Percentiles rank a stretch among this genome's conserved stretches.
Conservation (phyloP, 2,888 invertebrate species). For the Meliscaeva auricollis region DNA sequence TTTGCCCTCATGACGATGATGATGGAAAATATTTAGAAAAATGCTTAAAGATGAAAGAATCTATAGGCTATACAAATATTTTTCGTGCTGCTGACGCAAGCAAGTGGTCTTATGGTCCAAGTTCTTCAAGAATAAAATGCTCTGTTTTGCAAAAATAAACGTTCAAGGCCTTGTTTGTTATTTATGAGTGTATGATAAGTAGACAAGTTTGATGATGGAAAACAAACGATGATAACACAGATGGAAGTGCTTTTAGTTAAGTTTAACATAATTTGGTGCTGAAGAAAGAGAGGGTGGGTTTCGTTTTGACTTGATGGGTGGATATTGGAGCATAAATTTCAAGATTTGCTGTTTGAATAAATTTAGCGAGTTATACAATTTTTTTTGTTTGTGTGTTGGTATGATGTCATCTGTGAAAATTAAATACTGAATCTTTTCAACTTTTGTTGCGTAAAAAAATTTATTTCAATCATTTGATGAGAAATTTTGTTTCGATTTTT, state of each 20-base stretch:
- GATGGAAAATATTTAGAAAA: slow-evolving; percentile 34
- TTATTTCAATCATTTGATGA: too few relatives aligned
- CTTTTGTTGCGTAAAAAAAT: too few relatives aligned
- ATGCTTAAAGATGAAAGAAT: slow-evolving; percentile 43
- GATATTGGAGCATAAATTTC: too few relatives aligned
- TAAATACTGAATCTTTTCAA: too few relatives aligned
- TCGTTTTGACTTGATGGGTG: slow-evolving; percentile 13
- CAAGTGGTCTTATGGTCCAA: slow-evolving; percentile 36
- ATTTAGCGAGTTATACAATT: too few relatives aligned
- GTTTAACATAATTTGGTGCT: slow-evolving; percentile 44
- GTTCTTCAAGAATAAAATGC: slow-evolving; percentile 36
- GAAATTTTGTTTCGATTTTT: too few relatives aligned
- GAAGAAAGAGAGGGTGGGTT: not conserved
- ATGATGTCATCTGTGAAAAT: too few relatives aligned
- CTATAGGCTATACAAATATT: slow-evolving; percentile 22
- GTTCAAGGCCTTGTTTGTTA: slow-evolving; percentile 37
- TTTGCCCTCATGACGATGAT: not conserved
- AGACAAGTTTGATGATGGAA: slow-evolving; percentile 53
- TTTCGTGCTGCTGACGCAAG: slow-evolving; percentile 17
- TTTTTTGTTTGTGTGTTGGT: too few relatives aligned
- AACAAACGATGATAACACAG: slow-evolving; percentile 49
- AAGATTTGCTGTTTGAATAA: too few relatives aligned
- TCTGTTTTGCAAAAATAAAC: slow-evolving; percentile 22
- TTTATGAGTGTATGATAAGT: slow-evolving; percentile 57
- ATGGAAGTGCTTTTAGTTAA: slow-evolving; percentile 38